Evolutionary conservation across 2,113 vertebrate genomes (phyloP), one percentile per base, ranked within the genome.

Genomic region (Leiothrix lutea): DNA sequence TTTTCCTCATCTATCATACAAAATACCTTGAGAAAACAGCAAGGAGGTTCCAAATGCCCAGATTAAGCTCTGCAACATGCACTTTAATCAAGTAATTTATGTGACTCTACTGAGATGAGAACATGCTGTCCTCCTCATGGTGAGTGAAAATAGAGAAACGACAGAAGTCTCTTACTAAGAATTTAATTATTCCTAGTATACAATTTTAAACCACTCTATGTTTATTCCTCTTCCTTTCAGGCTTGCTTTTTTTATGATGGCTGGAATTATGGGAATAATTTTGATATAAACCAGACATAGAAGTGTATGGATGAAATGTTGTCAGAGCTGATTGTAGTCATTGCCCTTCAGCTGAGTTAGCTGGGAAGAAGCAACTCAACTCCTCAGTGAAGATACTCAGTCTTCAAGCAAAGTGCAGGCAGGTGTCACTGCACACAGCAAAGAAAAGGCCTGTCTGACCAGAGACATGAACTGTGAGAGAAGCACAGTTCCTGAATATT

Each of bases 21-120:
- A 92, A 93, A 90, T 86, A 96, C 86, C 72, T 74, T 92, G 71
- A 92, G 82, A 92, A 95, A 97, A 90, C 61, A 88, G 69, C 82
- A 90, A 93, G 57, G 80, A 92, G 87, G 80, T 86, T 93, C 48
- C 75, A 96, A 95, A 94, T 74, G 60, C 60, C 79, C 85, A 95
- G 86, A 88, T 80, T 92, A 84, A 91, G 83, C 77, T 90, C 45
- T 62, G 78, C 45, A 82, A 84, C 29, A 50, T 58, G 62, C 53
- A 95, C 72, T 90, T 90, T 86, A 96, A 94, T 95, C 82, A 86
- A 88, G 72, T 79, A 61, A 56, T 92, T 94, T 93, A 71, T 60
- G 86, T 73, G 70, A 72, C 70, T 91, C 86, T 61, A 82, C 75
- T 77, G 36, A 73, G 51, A 88, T 83, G 84, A 91, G 91, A 96